Conservation (phyloP, 2,797 vertebrate genomes). For the Eidolon dupreanum region DNA sequence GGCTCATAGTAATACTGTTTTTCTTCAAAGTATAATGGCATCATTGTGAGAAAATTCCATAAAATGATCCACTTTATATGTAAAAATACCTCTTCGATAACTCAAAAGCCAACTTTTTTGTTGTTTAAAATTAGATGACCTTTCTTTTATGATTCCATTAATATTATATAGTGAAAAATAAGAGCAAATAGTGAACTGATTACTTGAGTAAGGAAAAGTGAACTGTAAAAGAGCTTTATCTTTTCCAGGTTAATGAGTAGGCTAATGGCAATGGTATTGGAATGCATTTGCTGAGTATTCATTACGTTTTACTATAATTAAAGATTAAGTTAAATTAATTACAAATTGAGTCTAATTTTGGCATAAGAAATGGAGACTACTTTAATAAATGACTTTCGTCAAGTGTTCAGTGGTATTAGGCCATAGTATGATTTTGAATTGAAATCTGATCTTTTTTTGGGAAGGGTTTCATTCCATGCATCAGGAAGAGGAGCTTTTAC, state of each 20-base stretch:
- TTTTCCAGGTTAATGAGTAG: not conserved
- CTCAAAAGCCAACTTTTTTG: not conserved
- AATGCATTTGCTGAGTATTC: not conserved
- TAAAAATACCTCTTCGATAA: constrained; percentile 34
- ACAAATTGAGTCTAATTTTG: not conserved
- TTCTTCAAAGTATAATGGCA: not conserved
- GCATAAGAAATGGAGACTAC: not conserved
- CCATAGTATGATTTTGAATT: not conserved
- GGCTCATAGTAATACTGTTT: not conserved
- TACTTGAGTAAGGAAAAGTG: not conserved
- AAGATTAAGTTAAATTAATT: not conserved
- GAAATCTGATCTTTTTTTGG: not conserved
- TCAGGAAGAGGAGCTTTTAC: not conserved
- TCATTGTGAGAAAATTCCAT: not conserved
- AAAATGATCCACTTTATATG: constrained; percentile 24
- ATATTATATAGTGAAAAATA: not conserved
- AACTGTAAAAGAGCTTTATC: not conserved
- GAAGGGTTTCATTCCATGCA: not conserved
- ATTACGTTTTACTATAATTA: not conserved
- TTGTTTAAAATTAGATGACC: constrained; percentile 11
- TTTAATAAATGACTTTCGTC: not conserved
- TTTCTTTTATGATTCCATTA: not conserved
- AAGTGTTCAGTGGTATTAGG: not conserved
- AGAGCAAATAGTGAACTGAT: not conserved
- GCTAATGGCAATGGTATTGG: not conserved